Conservation (phyloP, 2,888 invertebrate species). For the Halictus quadricinctus region DNA sequence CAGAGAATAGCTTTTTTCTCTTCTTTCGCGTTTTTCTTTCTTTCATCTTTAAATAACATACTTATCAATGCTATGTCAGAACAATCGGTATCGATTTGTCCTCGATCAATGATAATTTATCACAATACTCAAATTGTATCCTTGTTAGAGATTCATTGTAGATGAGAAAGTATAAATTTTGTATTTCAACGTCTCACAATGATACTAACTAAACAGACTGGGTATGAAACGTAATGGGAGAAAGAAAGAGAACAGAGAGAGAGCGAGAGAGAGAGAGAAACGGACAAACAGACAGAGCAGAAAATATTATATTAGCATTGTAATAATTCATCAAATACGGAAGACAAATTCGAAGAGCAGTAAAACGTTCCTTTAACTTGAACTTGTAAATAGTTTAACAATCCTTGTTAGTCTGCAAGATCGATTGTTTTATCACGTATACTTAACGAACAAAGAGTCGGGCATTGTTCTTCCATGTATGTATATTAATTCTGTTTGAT, state of each 20-base stretch:
- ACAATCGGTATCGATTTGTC: constrained; percentile 31
- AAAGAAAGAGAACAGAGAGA: background rate
- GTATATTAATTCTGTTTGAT: constrained; percentile 28
- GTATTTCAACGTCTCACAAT: constrained; percentile 25
- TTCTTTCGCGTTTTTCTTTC: constrained; percentile 38
- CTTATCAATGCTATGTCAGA: constrained; percentile 19
- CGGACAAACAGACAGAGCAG: constrained; percentile 28
- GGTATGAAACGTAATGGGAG: background rate
- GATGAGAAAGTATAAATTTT: constrained; percentile 27
- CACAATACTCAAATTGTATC: constrained; percentile 29
- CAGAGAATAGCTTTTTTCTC: constrained; percentile 51
- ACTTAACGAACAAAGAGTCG: constrained; percentile 36
- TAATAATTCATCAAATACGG: constrained; percentile 39
- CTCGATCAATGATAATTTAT: constrained; percentile 40
- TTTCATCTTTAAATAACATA: constrained; percentile 28
- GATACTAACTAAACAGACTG: constrained; percentile 12
- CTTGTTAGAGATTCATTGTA: constrained; percentile 31
- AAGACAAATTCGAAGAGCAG: constrained; percentile 39
- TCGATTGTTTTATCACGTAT: constrained; percentile 32
- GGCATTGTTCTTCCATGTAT: constrained; percentile 51
- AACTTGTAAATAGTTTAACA: constrained; percentile 68
- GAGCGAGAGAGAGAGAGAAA: background rate
- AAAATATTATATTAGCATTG: constrained; percentile 48
- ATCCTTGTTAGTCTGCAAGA: constrained; percentile 55
- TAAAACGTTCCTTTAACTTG: constrained; percentile 65